phyloP scores from a whole-genome alignment of 1,140 invertebrate genomes.

The Melanaphis sacchari region DNA sequence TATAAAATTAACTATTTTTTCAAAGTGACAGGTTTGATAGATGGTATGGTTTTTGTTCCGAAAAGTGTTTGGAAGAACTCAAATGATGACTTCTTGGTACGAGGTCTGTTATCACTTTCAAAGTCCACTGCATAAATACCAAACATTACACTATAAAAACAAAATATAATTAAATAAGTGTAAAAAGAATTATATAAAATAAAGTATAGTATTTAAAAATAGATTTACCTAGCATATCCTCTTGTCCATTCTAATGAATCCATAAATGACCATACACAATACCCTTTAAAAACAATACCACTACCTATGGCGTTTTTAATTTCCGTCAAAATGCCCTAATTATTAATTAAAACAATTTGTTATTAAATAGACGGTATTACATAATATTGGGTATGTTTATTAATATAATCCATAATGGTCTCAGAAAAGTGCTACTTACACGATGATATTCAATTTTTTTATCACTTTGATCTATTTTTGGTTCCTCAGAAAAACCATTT shows the following conservation, averaged over 20 bases:
- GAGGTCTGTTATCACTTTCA: not conserved
- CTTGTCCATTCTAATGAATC: not conserved
- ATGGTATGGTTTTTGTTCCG: not conserved
- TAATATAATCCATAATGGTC: no score
- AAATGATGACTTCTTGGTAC: not conserved
- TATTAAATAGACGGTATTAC: no score
- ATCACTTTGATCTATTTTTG: not conserved
- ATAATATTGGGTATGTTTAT: no score
- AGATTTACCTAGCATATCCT: not conserved
- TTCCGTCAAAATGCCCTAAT: not conserved
- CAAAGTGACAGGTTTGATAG: not conserved
- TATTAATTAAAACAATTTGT: not conserved
- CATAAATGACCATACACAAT: slow-evolving; percentile 18
- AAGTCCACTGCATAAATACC: not conserved
- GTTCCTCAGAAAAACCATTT: not conserved
- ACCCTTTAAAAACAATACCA: not conserved
- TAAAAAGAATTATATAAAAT: not conserved
- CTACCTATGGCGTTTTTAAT: not conserved
- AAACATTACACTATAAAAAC: not conserved
- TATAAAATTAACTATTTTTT: not conserved
- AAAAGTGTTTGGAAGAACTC: not conserved
- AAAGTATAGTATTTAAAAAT: not conserved
- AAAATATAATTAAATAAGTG: not conserved
- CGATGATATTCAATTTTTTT: not conserved
- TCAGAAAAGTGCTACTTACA: not conserved